Percentiles rank a stretch among this genome's conserved stretches.
These are phyloP conservation scores for Holothuria glaberrima DNA, from an alignment of 35 echinoderm and acorn worm species.

Conservation along the genomic window DNA sequence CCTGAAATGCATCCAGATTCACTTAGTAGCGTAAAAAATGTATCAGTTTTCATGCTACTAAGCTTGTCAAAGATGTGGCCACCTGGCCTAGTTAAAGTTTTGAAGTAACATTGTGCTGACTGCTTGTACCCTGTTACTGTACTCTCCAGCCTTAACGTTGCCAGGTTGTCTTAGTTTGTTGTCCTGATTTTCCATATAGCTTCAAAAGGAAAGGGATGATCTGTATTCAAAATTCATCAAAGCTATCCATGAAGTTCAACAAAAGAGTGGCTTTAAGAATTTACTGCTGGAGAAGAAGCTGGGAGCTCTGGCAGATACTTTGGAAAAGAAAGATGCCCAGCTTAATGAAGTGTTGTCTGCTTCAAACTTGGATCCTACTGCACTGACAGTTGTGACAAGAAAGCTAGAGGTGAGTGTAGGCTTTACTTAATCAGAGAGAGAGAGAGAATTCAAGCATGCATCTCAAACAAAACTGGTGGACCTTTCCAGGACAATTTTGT, in stretches of 20 bases:
- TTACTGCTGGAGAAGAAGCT: slow-evolving; percentile 97
- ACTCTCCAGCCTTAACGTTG: no score
- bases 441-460: no score
- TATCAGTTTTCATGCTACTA: no score
- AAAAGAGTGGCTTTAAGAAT: slow-evolving; percentile 96
- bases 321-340: slow-evolving; percentile 99
- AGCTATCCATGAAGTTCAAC: slow-evolving; percentile 94
- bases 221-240: slow-evolving; percentile 97
- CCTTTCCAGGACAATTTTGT: no score
- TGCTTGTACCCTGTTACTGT: no score
- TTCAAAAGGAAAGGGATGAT: slow-evolving; percentile 89
- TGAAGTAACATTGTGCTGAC: no score
- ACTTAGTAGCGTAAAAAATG: no score
- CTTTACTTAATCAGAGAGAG: no score
- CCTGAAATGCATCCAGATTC: no score
- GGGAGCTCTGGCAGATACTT: slow-evolving; percentile 83
- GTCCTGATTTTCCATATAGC: slow-evolving; percentile 9
- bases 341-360: slow-evolving; percentile 97
- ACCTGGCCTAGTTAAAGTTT: no score
- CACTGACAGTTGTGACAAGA: slow-evolving; percentile 95
- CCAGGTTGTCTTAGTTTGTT: not conserved
- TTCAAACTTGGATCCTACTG: slow-evolving; percentile 97
- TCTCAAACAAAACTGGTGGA: no score
- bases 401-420: slow-evolving; percentile 89
- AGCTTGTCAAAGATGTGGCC: no score